A percentile compares a stretch with the other conserved stretches of the same genome.
These are phyloP conservation scores for Cephus pygmeus DNA, from an alignment of 2,888 invertebrate genomes.

Conservation along the genomic window DNA sequence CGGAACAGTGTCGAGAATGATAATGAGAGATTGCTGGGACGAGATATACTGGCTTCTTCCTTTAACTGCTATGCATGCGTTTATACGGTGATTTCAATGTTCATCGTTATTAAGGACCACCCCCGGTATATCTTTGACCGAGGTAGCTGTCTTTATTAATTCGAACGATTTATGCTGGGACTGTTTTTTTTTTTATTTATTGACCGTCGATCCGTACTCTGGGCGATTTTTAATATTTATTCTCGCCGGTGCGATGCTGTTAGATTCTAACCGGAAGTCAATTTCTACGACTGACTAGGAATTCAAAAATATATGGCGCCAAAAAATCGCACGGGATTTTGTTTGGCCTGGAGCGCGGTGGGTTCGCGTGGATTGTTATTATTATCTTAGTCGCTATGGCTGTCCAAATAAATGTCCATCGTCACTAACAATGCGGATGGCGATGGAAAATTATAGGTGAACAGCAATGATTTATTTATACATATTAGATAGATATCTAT, in stretches of 20 bases:
- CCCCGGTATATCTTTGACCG: neutral
- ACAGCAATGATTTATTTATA: slow-evolving; percentile 12
- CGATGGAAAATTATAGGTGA: slow-evolving; percentile 3
- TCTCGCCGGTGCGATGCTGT: neutral
- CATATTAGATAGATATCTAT: no score
- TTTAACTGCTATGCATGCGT: slow-evolving; percentile 35
- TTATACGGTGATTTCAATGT: slow-evolving; percentile 18
- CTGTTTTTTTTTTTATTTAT: no score
- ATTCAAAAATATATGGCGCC: neutral
- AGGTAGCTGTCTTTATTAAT: neutral
- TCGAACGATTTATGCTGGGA: neutral
- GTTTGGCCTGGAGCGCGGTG: neutral
- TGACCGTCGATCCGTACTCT: neutral
- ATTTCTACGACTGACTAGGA: neutral
- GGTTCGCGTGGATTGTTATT: neutral
- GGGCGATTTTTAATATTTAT: neutral
- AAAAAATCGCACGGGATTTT: neutral
- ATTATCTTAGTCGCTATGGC: neutral
- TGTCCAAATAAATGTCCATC: slow-evolving; percentile 9
- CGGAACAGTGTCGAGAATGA: slow-evolving; percentile 54
- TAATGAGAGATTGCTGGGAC: slow-evolving; percentile 57
- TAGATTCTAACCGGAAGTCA: neutral
- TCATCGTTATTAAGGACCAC: neutral
- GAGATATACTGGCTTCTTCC: slow-evolving; percentile 53
- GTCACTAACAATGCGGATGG: neutral